Base-by-base conservation (phyloP, 2,888 invertebrate genomes). In the Notodonta ziczac region DNA sequence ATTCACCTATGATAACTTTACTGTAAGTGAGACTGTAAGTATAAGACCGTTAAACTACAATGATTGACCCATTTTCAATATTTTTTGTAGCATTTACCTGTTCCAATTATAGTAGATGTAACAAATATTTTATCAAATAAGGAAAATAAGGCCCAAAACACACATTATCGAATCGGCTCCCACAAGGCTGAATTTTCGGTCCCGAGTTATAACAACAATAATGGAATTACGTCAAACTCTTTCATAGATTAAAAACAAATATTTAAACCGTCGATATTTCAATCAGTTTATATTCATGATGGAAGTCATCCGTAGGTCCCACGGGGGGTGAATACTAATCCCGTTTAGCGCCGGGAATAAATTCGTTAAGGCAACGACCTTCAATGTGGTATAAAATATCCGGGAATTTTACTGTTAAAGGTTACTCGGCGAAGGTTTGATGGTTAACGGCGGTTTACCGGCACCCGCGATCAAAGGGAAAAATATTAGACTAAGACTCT, bases 201-300 rank as follows among this genome's bases (percentile, higher is more conserved):
- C 16, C 16, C 9, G 14, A 16, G 7, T 16, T 50, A 50, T 50
- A 35, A 50, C n/a, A 50, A n/a, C 50, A 50, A 16, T 9, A 10
- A 16, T 8, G 10, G 16, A 16, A 16, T 16, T 9, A 50, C 9
- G 16, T 16, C 7, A 4, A 14, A 50, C 16, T 8, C 16, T 50
- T 16, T 16, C 8, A 50, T 16, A 50, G 16, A 50, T 50, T 50
- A 50, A 50, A 50, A 50, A 50, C 50, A 50, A 50, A 50, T 50
- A 50, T 50, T 50, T 10, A 10, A 16, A 7, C 10, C 50, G 50
- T 46, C 63, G 64, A 67, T 67, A 69, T 69, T 73, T 76, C 60
- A 66, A 69, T 66, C 66, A 59, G 67, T 77, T 76, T 69, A 74
- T 71, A 77, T 78, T 76, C 78, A 69, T 62, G 58, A 63, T 65